These are phyloP conservation scores for Leucophenga montana DNA, from an alignment of 2,888 invertebrate species.

Conservation along the genomic window DNA sequence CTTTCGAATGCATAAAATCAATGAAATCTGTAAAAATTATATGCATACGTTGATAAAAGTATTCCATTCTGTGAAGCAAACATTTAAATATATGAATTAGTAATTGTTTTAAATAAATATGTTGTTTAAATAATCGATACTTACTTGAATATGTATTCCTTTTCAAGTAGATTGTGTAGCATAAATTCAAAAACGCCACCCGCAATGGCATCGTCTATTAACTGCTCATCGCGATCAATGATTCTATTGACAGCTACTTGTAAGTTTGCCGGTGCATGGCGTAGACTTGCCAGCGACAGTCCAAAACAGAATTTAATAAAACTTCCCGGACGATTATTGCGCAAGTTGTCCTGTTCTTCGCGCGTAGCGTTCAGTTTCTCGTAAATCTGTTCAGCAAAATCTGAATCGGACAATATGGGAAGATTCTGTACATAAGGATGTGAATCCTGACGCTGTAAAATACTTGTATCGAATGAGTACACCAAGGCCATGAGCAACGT, in stretches of 20 bases:
- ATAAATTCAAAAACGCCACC: slow-evolving; percentile 87
- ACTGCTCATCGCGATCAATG: slow-evolving; percentile 84
- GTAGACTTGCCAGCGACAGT: slow-evolving; percentile 79
- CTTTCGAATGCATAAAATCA: slow-evolving; percentile 91
- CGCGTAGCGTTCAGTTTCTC: slow-evolving; percentile 73
- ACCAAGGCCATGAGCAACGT: slow-evolving; percentile 87
- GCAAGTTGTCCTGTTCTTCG: slow-evolving; percentile 42
- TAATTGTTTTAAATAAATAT: background rate
- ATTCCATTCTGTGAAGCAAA: slow-evolving; percentile 77
- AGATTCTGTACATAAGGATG: slow-evolving; percentile 81
- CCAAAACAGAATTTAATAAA: slow-evolving; percentile 82
- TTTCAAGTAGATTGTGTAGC: slow-evolving; percentile 81
- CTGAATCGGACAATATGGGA: slow-evolving; percentile 78
- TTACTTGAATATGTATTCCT: slow-evolving; percentile 79
- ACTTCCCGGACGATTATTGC: slow-evolving; percentile 72
- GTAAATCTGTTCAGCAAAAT: slow-evolving; percentile 75
- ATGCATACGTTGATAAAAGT: slow-evolving; percentile 88
- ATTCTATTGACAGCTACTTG: slow-evolving; percentile 74
- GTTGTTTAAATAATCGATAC: slow-evolving; percentile 25
- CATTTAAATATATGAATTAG: background rate
- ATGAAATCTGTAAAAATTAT: slow-evolving; percentile 92
- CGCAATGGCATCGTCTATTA: slow-evolving; percentile 86
- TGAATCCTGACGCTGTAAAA: slow-evolving; percentile 83
- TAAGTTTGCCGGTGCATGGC: slow-evolving; percentile 76
- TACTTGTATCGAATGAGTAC: slow-evolving; percentile 87